Evolutionary conservation across 2,113 vertebrate genomes (phyloP), one percentile per base, ranked within the genome.

Genomic region (Trematomus loennbergii): DNA sequence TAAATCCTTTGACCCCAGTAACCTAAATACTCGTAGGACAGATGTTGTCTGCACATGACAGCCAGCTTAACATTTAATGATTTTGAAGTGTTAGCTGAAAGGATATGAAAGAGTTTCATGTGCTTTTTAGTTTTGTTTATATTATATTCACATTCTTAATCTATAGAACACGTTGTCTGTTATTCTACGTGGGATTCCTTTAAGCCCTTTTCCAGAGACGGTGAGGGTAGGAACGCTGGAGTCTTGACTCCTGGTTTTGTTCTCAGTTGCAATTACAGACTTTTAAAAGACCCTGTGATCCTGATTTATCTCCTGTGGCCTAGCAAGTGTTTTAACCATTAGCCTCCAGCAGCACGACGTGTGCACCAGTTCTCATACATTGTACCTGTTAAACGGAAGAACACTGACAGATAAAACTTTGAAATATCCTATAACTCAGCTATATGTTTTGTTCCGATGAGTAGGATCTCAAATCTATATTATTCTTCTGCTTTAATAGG

Each of bases 241-340:
- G 48, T 81, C 11, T 36, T 72, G 62, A 83, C 85, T 88, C 77
- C 87, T 89, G 87, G 63, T 79, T 90, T 87, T 84, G 77, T 65
- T 79, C 88, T 91, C 75, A 72, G 83, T 68, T 87, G 84, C 91
- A 91, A 91, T 92, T 91, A 91, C 85, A 87, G 78, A 60, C 72
- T 74, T 79, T 91, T 88, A 90, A 85, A 88, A 63, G 68, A 20
- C 66, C 71, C 78, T 83, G 83, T 69, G 79, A 74, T 84, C 78
- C 87, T 89, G 89, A 93, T 93, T 93, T 92, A 92, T 93, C 83
- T 92, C 84, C 55, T 66, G 25, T 70, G 81, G 62, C 71, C 50
- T 10, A 29, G 60, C 79, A 58, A 79, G 91, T 92, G 92, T 91
- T 92, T 91, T 80, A 91, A 55, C 75, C 91, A 90, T 92, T 72